phyloP scores from a whole-genome alignment of 2,888 invertebrate species.

The Hymenopus coronatus region DNA sequence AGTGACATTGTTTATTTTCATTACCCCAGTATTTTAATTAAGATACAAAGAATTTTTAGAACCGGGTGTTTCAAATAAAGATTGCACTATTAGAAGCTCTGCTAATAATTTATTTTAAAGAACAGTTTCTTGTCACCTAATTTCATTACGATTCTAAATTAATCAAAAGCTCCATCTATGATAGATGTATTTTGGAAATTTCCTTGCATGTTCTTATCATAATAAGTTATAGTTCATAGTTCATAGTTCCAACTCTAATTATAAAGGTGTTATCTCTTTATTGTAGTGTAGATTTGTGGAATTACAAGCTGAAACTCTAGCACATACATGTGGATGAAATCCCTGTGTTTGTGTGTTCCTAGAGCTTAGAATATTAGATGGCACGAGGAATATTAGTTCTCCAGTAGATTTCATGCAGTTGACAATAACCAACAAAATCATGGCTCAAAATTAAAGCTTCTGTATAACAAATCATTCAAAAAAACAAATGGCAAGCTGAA shows the following conservation, averaged over 20 bases:
- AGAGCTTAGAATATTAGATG: not conserved
- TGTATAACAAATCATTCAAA: not conserved
- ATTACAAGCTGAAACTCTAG: not conserved
- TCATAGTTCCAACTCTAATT: not conserved
- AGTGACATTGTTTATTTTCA: too few relatives aligned
- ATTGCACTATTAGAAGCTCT: too few relatives aligned
- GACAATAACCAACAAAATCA: not conserved
- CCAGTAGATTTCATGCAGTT: not conserved
- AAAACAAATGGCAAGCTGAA: not conserved
- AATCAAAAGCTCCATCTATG: too few relatives aligned
- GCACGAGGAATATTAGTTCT: not conserved
- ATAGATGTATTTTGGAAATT: too few relatives aligned
- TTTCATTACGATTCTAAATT: too few relatives aligned
- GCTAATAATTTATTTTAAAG: too few relatives aligned
- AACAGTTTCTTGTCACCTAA: too few relatives aligned
- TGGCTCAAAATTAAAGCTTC: not conserved
- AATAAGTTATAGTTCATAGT: too few relatives aligned
- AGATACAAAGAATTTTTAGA: too few relatives aligned
- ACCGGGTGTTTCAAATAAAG: too few relatives aligned
- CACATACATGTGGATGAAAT: not conserved
- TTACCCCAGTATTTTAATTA: too few relatives aligned
- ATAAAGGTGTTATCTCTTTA: not conserved
- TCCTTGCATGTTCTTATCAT: too few relatives aligned
- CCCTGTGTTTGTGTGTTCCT: not conserved
- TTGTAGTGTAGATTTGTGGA: not conserved